These are phyloP conservation scores for Tridacna gigas DNA, from an alignment of 2,888 invertebrate genomes.

Conservation along the genomic window DNA sequence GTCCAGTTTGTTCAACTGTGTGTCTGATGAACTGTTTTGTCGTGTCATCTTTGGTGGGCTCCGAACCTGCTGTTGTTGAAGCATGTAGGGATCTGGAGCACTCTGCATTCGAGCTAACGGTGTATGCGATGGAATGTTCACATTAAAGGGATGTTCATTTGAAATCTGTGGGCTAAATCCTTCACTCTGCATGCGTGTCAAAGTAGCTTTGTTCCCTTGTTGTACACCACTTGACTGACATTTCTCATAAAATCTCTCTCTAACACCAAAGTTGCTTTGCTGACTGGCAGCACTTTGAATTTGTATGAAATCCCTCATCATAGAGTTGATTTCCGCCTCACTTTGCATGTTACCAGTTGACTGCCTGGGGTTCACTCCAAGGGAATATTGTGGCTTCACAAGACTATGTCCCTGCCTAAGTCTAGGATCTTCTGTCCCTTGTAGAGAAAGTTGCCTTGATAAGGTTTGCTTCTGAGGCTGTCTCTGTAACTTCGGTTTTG, in stretches of 20 bases:
- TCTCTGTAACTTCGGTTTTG: slow-evolving; percentile 31
- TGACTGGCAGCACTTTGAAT: slow-evolving; percentile 28
- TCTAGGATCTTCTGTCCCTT: slow-evolving; percentile 92
- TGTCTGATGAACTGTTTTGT: slow-evolving; percentile 88
- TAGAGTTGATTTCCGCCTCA: slow-evolving; percentile 18
- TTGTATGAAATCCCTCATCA: slow-evolving; percentile 54
- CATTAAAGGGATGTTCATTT: background rate
- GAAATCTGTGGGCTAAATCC: background rate
- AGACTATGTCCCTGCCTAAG: slow-evolving; percentile 78
- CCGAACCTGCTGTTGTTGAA: slow-evolving; percentile 28
- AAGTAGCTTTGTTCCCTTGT: background rate
- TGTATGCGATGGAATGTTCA: slow-evolving; percentile 15
- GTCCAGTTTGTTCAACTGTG: slow-evolving; percentile 86
- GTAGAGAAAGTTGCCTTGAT: slow-evolving; percentile 85
- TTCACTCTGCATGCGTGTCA: slow-evolving; percentile 16
- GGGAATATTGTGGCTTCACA: slow-evolving; percentile 56
- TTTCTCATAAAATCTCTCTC: background rate
- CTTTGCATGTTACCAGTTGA: background rate
- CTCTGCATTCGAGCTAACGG: slow-evolving; percentile 66
- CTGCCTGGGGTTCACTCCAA: slow-evolving; percentile 28
- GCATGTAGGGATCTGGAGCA: slow-evolving; percentile 76
- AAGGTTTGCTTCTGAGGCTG: slow-evolving; percentile 52
- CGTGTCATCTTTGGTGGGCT: slow-evolving; percentile 85
- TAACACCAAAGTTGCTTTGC: background rate
- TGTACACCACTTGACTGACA: background rate